Base-by-base conservation (phyloP, 2,797 vertebrate species). In the Ispidina lecontei region DNA sequence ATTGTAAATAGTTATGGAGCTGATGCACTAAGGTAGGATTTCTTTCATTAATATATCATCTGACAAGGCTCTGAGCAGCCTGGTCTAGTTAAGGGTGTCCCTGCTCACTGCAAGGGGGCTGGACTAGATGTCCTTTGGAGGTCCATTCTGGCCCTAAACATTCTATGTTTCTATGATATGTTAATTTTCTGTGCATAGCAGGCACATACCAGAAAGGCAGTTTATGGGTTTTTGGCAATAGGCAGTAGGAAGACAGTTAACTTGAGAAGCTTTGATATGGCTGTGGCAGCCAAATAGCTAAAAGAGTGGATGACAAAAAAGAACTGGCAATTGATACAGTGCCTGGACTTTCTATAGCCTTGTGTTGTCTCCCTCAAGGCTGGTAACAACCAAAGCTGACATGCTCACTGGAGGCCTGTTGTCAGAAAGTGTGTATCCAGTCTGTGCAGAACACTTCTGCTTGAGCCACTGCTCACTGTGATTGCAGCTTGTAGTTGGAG, bases 1-100 rank as follows among this genome's bases (percentile, higher is more conserved):
- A 94, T 99, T 84, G 98, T 99, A 93, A 96, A 98, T 83, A 98
- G 70, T 94, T 99, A 99, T 1, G 99, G 99, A 65, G 99, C 99
- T 3, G 99, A 99, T 93, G 99, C 99, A 31, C 98, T 99, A 90
- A 98, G 99, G 99, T 99, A 94, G 95, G 97, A 35, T 76, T 46
- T 60, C 18, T 12, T 11, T 69, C 41, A 7, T 49, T 41, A 4
- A 3, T 10, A 10, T 35, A 19, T 47, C 11, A 3, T 46, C 29
- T 28, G n/a, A 37, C 37, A 37, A 37, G 37, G 37, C 37, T 37
- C 37, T 37, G 37, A 37, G 37, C 37, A 37, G 37, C 13, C 6
- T 14, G 12, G 12, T 37, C 37, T 37, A 37, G 37, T 37, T 37
- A 37, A 37, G 37, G 37, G 37, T 37, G 37, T 37, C 37, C 37